Evolutionary conservation across 2,888 invertebrate genomes (phyloP), one percentile per base, ranked within the genome.

Genomic region (Tipula helvola): DNA sequence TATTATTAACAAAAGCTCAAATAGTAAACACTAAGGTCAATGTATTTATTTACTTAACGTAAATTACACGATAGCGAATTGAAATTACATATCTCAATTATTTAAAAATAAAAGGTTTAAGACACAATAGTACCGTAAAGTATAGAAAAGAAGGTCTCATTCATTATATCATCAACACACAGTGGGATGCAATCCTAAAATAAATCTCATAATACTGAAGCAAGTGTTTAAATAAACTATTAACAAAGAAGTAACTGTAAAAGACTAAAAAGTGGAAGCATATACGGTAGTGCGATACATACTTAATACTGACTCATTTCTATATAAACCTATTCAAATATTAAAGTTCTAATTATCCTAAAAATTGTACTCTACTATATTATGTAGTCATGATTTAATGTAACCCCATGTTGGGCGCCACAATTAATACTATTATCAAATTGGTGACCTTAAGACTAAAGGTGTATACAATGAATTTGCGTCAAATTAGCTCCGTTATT

Each of bases 1-100:
- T 52, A 16, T 16, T 16, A 3, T 71, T 71, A 71, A 10, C 10
- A 71, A 18, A 2, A 71, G 10, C 28, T 10, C 71, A 28, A 28
- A 28, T 28, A 28, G 71, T 10, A 52, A 71, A 28, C 71, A 28
- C 8, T 71, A 71, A 71, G 71, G 71, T 71, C 71, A 71, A 71
- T 71, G 71, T 71, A 71, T 71, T 71, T 71, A 71, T 71, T 71
- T 71, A 71, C 71, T 71, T 71, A 71, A 71, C 71, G 71, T 71
- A 71, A 71, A 71, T 71, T 71, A 71, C 71, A 71, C 71, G 71
- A 71, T 71, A 71, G 71, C 71, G 71, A 71, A 71, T 71, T 71
- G 71, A 71, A 71, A 71, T 71, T 71, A 71, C 71, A 28, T 71
- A 71, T 10, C 28, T 71, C 28, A 71, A 71, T 71, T 71, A 71